Conservation (phyloP, 2,113 vertebrate species). For the Stigmatopora nigra region DNA sequence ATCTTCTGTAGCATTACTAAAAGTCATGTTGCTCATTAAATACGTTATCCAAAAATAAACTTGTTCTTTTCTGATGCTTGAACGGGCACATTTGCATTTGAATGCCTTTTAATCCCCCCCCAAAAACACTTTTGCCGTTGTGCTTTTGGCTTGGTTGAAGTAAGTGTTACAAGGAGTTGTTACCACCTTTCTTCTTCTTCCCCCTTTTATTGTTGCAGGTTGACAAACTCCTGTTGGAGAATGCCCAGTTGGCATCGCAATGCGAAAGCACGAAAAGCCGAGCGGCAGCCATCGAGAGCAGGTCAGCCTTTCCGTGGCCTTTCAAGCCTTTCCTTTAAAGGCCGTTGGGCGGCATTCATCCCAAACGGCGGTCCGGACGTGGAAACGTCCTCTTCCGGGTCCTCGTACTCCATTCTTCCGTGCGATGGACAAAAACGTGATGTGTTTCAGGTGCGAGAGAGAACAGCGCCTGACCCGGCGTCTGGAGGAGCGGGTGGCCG, state of each 20-base stretch:
- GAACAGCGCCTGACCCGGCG: constrained; percentile 53
- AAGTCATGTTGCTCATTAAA: constrained; percentile 12
- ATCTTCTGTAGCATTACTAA: constrained; percentile 4
- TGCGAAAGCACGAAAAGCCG: constrained; percentile 60
- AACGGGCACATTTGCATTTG: too few species aligned
- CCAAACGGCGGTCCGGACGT: too few species aligned
- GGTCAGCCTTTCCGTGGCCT: constrained; percentile 45
- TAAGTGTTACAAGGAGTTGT: background rate
- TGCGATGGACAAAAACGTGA: background rate
- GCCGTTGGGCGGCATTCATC: too few species aligned
- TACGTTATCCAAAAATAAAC: too few species aligned
- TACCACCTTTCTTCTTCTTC: background rate
- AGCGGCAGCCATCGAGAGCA: constrained; percentile 54
- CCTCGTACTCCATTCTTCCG: too few species aligned
- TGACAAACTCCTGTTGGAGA: constrained; percentile 56
- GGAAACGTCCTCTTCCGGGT: too few species aligned
- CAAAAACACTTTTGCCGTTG: too few species aligned
- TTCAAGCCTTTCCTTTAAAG: background rate
- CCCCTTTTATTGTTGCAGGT: constrained; percentile 53
- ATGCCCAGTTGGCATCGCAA: constrained; percentile 59
- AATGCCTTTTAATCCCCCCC: too few species aligned
- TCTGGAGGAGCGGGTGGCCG: constrained; percentile 55
- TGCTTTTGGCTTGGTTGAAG: too few species aligned
- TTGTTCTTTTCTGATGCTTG: too few species aligned
- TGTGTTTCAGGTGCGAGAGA: constrained; percentile 51